phyloP scores from a whole-genome alignment of 1,140 invertebrate species.

The Papilio polytes region DNA sequence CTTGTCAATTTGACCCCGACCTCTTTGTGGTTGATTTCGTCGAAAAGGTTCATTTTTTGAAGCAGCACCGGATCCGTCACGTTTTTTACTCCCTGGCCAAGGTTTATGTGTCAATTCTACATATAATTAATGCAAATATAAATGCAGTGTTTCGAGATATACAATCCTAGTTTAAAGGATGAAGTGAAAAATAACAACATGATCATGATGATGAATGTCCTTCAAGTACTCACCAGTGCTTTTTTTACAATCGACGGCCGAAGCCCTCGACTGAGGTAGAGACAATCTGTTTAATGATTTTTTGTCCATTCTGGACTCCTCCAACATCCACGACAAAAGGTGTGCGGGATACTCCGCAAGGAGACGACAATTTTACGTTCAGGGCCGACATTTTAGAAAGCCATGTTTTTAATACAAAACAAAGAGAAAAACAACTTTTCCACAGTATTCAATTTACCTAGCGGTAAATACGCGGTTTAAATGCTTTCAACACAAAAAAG shows the following conservation, averaged over 20 bases:
- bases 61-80: slow-evolving; percentile 85
- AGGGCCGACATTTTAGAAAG: slow-evolving; percentile 91
- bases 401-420: slow-evolving; percentile 88
- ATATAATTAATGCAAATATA: slow-evolving; percentile 42
- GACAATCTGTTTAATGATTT: slow-evolving; percentile 86
- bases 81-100: slow-evolving; percentile 86
- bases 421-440: slow-evolving; percentile 80
- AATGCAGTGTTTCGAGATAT: neutral
- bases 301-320: slow-evolving; percentile 89
- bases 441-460: slow-evolving; percentile 65
- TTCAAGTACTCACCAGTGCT: slow-evolving; percentile 85
- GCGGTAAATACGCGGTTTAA: slow-evolving; percentile 73
- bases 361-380: slow-evolving; percentile 87
- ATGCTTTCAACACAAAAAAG: slow-evolving; percentile 72
- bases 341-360: slow-evolving; percentile 86
- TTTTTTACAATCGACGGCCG: slow-evolving; percentile 87
- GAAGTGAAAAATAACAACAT: slow-evolving; percentile 45
- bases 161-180: neutral
- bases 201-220: slow-evolving; percentile 47
- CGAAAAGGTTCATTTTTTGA: slow-evolving; percentile 85
- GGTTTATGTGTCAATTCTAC: slow-evolving; percentile 82
- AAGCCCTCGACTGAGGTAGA: slow-evolving; percentile 86
- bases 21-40: slow-evolving; percentile 67
- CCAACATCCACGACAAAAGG: slow-evolving; percentile 76
- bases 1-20: slow-evolving; percentile 86